Percentiles rank a stretch among this genome's conserved stretches.
phyloP scores from a whole-genome alignment of 2,113 vertebrate species.

The Setophaga petechia region DNA sequence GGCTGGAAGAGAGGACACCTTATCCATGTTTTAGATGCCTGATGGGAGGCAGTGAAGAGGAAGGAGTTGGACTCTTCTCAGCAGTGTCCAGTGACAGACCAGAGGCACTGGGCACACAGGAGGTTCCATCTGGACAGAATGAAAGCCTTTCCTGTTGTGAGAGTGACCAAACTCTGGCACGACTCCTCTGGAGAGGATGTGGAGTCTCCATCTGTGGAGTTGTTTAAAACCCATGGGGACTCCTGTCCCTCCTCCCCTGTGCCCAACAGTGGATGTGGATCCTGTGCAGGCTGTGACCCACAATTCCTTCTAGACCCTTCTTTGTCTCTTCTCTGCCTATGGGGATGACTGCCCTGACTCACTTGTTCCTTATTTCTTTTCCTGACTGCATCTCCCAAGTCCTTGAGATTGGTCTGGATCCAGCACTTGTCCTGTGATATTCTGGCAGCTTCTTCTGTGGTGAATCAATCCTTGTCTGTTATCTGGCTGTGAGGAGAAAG shows the following conservation, averaged over 20 bases:
- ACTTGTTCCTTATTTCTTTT: background rate
- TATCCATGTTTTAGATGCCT: fast-evolving
- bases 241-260: background rate
- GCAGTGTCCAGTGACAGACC: background rate
- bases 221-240: background rate
- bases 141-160: background rate
- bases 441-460: background rate
- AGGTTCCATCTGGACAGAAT: background rate
- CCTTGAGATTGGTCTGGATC: background rate
- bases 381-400: background rate
- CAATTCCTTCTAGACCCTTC: background rate
- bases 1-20: background rate
- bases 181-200: background rate
- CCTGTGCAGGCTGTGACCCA: background rate
- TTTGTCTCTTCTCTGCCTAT: background rate
- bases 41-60: background rate
- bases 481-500: background rate
- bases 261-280: background rate
- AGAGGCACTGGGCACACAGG: background rate
- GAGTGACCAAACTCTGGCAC: background rate
- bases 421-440: background rate
- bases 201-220: background rate
- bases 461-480: background rate
- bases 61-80: background rate
- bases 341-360: background rate